Evolutionary conservation across 1,140 invertebrate genomes (phyloP), one percentile per base, ranked within the genome.

Genomic region (Nixonia krombeini): DNA sequence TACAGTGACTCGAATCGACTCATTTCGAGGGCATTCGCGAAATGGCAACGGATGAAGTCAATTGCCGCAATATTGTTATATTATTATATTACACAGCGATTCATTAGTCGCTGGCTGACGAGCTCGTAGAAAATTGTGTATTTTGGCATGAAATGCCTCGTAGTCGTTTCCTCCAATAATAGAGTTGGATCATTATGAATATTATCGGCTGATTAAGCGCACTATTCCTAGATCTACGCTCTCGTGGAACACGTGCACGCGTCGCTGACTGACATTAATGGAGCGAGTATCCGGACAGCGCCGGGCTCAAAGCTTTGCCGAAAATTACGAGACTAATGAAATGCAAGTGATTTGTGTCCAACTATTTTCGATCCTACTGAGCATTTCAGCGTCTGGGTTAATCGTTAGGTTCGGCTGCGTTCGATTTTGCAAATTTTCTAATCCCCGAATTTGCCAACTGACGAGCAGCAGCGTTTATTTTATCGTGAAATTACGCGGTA

Each of bases 251-350:
- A 29, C 16, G 44, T 21, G 17, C 26, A 42, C 45, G 45, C 37
- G 26, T 33, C 44, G 45, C 6, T 58, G 44, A 58, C 45, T 58
- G 45, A 58, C 55, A 58, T 49, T 44, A 58, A 58, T 49, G 42
- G 55, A 49, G 37, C 35, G 33, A 46, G 49, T 46, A 49, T 49
- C 45, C 35, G 55, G 16, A 58, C 41, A 49, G 49, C 40, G 41
- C 42, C 45, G 45, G 41, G 29, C 25, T 38, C 25, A 38, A 41
- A 58, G 21, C 45, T 21, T 25, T 41, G 23, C 26, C 15, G 47
- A 45, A 51, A 45, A 51, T 59, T 44, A 37, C 38, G 38, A 33
- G 13, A 58, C 46, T 58, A 49, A 50, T 49, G 55, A 56, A 47
- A 45, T 31, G 15, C 45, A n/a, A 16, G 33, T 40, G 42, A 40